These are phyloP conservation scores for Acanthopleura granulata DNA, from an alignment of 2,888 invertebrate genomes.

Conservation along the genomic window DNA sequence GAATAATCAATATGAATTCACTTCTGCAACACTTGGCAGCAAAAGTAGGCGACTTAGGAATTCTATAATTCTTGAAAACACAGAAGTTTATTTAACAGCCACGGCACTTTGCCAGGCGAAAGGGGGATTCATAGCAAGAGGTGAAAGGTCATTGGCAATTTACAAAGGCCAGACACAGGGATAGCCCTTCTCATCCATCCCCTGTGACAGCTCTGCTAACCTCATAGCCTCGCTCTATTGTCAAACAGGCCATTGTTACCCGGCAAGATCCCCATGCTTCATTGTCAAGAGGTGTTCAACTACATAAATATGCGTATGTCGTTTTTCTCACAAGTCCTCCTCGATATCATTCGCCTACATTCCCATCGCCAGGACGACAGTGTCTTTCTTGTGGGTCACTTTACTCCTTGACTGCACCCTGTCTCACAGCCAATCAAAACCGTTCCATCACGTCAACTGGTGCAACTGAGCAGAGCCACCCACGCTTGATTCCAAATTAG, in stretches of 20 bases:
- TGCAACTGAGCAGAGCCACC: slow-evolving; percentile 1
- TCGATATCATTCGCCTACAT: not conserved
- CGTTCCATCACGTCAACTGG: slow-evolving; percentile 10
- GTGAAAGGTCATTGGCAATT: slow-evolving; percentile 8
- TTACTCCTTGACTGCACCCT: not conserved
- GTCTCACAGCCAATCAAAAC: not conserved
- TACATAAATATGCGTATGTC: slow-evolving; percentile 18
- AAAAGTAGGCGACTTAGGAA: no score
- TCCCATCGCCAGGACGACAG: not conserved
- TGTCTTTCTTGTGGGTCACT: not conserved
- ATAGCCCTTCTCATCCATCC: not conserved
- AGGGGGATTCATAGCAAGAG: not conserved
- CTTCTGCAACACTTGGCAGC: no score
- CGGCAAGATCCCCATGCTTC: not conserved
- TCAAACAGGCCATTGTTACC: not conserved
- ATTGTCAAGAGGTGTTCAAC: not conserved
- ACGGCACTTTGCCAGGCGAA: no score
- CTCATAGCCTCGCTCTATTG: not conserved
- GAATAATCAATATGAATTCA: no score
- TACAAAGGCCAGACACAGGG: not conserved
- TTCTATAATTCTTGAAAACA: no score
- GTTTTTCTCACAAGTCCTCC: slow-evolving; percentile 9
- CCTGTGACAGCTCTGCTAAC: not conserved
- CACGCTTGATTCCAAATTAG: not conserved
- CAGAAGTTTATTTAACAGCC: no score